Conservation (phyloP, 1,140 invertebrate species). For the Papilio helenus region DNA sequence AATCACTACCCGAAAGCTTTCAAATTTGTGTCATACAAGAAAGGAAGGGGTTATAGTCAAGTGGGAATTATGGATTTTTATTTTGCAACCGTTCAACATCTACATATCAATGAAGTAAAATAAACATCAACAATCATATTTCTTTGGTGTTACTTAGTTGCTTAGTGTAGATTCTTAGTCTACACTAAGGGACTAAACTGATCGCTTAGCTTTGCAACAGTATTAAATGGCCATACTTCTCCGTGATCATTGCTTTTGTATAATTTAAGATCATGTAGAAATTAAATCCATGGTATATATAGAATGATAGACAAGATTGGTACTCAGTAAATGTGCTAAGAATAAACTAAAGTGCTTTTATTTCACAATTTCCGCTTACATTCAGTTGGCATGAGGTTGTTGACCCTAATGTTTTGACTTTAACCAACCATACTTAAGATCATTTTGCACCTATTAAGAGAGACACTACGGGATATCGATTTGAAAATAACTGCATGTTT, state of each 20-base stretch:
- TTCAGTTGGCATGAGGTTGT: too few relatives aligned
- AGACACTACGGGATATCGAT: too few relatives aligned
- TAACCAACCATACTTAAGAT: too few relatives aligned
- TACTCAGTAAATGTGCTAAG: slow-evolving; percentile 23
- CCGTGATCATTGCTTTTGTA: neutral
- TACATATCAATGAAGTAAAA: neutral
- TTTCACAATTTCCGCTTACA: neutral
- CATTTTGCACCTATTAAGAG: too few relatives aligned
- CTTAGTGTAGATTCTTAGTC: neutral
- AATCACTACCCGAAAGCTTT: neutral
- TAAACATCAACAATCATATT: neutral
- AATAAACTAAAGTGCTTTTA: neutral
- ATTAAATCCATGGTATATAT: neutral
- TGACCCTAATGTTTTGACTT: too few relatives aligned
- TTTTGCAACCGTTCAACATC: neutral
- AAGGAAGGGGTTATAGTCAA: neutral
- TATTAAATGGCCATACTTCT: neutral
- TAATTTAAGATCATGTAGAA: neutral
- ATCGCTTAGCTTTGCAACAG: too few relatives aligned
- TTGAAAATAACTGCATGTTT: too few relatives aligned
- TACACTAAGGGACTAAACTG: neutral
- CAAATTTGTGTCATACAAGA: neutral
- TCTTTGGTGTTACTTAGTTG: neutral
- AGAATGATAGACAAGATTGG: slow-evolving; percentile 2
- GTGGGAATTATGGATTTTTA: neutral